Evolutionary conservation across 2,888 invertebrate species (phyloP).

Genomic region (Lepidochitona cinerea): DNA sequence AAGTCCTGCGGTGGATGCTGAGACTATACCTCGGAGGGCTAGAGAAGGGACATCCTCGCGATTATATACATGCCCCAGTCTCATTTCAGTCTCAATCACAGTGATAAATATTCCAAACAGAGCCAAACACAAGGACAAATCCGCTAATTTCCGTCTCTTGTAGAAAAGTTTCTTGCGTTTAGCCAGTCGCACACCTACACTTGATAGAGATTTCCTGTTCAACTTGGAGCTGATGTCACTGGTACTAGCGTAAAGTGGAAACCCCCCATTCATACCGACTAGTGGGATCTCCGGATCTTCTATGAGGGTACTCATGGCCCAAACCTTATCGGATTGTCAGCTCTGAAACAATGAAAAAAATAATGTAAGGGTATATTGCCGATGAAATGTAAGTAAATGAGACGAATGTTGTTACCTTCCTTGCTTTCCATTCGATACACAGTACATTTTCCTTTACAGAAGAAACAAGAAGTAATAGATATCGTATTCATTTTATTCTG

Average conservation of each 20-base stretch:
- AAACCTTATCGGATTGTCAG: neutral
- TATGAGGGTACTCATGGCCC: slow-evolving; percentile 56
- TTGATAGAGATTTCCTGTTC: slow-evolving; percentile 46
- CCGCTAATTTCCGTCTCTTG: slow-evolving; percentile 57
- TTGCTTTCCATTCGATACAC: too few species aligned
- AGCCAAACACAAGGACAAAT: slow-evolving; percentile 60
- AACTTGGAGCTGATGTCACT: slow-evolving; percentile 19
- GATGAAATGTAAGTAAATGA: too few species aligned
- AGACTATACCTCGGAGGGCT: slow-evolving; percentile 59
- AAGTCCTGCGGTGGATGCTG: slow-evolving; percentile 61
- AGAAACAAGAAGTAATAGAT: too few species aligned
- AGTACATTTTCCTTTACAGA: too few species aligned
- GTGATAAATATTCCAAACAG: slow-evolving; percentile 63
- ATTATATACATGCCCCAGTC: slow-evolving; percentile 43
- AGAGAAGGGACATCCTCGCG: slow-evolving; percentile 46
- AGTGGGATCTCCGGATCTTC: slow-evolving; percentile 66
- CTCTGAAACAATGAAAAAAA: neutral
- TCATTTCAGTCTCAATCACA: slow-evolving; percentile 65
- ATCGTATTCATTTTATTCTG: too few species aligned
- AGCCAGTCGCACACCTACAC: slow-evolving; percentile 66
- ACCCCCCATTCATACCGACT: slow-evolving; percentile 62
- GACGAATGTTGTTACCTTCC: too few species aligned
- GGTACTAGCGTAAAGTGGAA: slow-evolving; percentile 43
- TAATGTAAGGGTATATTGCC: too few species aligned
- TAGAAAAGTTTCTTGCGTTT: slow-evolving; percentile 64